Evolutionary conservation across 1,140 invertebrate genomes (phyloP), one percentile per base, ranked within the genome.

Genomic region (Agrilus planipennis): DNA sequence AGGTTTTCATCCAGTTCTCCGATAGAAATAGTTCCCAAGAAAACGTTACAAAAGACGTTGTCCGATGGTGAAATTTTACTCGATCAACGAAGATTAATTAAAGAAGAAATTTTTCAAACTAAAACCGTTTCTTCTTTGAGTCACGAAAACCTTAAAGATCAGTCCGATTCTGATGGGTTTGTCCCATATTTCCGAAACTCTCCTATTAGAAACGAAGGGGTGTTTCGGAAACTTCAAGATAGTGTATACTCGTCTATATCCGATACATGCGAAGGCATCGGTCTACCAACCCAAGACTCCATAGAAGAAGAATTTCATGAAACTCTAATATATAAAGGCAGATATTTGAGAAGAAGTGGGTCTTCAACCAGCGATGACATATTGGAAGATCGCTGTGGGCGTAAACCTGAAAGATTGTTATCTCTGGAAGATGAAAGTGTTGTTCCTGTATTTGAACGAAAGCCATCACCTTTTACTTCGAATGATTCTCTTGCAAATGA

Each of bases 21-120:
- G 12, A 22, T 19, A 14, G 35, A 60, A 68, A n/a, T n/a, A n/a
- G 47, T 55, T 56, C 48, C 64, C 52, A 72, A 74, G 51, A 66
- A 75, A 51, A 61, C 73, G n/a, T 58, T 86, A 22, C 73, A 78
- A 28, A 88, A 88, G 66, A 84, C 84, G 0, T 61, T 82, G 20
- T 86, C 82, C 0, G 84, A 87, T 57, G 81, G 83, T 2, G 80
- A 86, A 63, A 85, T 87, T 41, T 61, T 81, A 35, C 60, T 80
- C 22, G 77, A 81, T 50, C 73, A 76, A 61, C 34, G 67, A 63
- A 65, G 52, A 67, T 21, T 44, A 7, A 40, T 53, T 25, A 51
- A 47, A 19, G 54, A 51, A 37, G 62, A 61, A 17, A 53, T 55
- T 19, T 62, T 67, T 28, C 51, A 63, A 4, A 53, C 64, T 18